phyloP scores from a whole-genome alignment of 2,888 invertebrate species.

The Drosophila meridionalis region DNA sequence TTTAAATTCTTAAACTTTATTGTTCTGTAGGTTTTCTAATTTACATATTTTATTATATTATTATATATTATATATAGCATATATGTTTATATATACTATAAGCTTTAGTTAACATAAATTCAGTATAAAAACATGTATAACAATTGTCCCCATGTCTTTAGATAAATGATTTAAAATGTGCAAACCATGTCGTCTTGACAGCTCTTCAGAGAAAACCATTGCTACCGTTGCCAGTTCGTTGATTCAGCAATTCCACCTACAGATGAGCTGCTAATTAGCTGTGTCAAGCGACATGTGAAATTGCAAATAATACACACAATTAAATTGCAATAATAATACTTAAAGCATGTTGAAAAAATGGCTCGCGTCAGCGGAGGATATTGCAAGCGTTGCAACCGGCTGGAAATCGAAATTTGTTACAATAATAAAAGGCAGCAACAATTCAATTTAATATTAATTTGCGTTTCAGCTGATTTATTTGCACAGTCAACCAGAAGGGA shows the following conservation, averaged over 20 bases:
- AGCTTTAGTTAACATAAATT: not conserved
- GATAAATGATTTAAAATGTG: not conserved
- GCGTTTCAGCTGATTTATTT: conserved; percentile 32
- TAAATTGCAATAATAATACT: conserved; percentile 41
- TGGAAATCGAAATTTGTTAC: conserved; percentile 3
- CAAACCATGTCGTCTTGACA: not conserved
- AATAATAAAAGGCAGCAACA: not conserved
- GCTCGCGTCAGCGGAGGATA: conserved; percentile 5
- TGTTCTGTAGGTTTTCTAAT: not conserved
- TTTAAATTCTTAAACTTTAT: not conserved
- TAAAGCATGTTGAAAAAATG: conserved; percentile 17
- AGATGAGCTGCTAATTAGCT: conserved; percentile 12
- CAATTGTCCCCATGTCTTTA: too few species aligned
- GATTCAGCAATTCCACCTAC: not conserved
- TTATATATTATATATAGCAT: too few species aligned
- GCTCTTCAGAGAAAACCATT: not conserved
- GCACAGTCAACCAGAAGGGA: conserved; percentile 13
- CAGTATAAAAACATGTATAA: not conserved
- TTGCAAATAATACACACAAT: conserved; percentile 22
- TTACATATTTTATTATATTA: too few species aligned
- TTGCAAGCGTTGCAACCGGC: conserved; percentile 18
- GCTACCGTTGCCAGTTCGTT: not conserved
- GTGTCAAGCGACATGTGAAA: conserved; percentile 34
- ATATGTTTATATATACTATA: not conserved
- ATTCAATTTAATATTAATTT: conserved; percentile 25